These are phyloP conservation scores for Argyra leucocephala DNA, from an alignment of 2,888 invertebrate genomes.

Conservation along the genomic window DNA sequence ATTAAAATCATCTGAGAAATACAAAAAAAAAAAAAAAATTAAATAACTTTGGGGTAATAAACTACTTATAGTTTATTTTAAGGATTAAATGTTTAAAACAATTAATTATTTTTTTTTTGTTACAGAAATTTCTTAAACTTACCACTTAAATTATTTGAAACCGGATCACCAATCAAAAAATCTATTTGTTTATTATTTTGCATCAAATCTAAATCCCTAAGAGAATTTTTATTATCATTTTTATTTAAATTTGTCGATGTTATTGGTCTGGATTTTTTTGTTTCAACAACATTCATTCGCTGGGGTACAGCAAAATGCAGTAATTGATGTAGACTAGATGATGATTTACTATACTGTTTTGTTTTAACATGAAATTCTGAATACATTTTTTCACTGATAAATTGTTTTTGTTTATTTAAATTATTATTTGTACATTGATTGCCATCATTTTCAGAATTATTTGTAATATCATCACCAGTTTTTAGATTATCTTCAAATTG, in stretches of 20 bases:
- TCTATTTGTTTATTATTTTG: slow-evolving; percentile 25
- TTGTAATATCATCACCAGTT: neutral
- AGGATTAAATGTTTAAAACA: too few species aligned
- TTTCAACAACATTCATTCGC: slow-evolving; percentile 49
- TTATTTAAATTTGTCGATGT: slow-evolving; percentile 16
- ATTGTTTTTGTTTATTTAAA: slow-evolving; percentile 28
- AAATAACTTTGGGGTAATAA: too few species aligned
- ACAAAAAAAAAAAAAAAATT: neutral
- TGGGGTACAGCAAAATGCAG: slow-evolving; percentile 41
- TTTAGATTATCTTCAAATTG: neutral
- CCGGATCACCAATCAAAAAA: slow-evolving; percentile 34
- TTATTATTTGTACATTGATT: neutral
- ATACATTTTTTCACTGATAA: slow-evolving; percentile 59
- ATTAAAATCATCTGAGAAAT: slow-evolving; percentile 13
- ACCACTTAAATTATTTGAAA: slow-evolving; percentile 25
- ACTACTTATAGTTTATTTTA: too few species aligned
- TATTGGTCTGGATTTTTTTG: slow-evolving; percentile 35
- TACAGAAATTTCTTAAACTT: neutral
- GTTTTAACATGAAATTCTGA: slow-evolving; percentile 64
- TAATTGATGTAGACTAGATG: slow-evolving; percentile 48
- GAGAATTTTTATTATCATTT: neutral
- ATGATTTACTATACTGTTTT: slow-evolving; percentile 55
- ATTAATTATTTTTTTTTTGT: too few species aligned
- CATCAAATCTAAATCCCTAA: slow-evolving; percentile 8
- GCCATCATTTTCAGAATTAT: slow-evolving; percentile 7